These are phyloP conservation scores for Camponotus fellah DNA, from an alignment of 2,888 invertebrate species.

Conservation along the genomic window DNA sequence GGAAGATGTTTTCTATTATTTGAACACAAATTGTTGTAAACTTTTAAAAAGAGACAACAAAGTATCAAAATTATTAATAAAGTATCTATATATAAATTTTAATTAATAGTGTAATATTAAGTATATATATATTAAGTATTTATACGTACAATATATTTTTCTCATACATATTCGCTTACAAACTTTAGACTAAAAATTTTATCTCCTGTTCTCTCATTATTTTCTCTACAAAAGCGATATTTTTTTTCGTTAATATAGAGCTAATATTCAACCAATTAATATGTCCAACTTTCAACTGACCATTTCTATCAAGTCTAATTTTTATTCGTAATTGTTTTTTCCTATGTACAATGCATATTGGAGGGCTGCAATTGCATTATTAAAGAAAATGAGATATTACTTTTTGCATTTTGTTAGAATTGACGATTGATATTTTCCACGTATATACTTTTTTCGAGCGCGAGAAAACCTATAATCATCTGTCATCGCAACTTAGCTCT, in stretches of 20 bases:
- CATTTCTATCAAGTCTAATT: neutral
- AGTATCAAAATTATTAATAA: neutral
- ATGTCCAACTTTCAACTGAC: neutral
- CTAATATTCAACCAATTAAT: conserved; percentile 23
- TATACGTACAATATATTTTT: neutral
- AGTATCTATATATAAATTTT: neutral
- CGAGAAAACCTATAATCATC: conserved; percentile 4
- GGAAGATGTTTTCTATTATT: too few relatives aligned
- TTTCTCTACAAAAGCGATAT: neutral
- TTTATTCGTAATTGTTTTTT: neutral
- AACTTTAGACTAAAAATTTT: neutral
- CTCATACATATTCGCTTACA: neutral
- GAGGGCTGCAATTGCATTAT: neutral
- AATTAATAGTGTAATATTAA: neutral
- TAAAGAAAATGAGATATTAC: conserved; percentile 7
- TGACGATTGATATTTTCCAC: conserved; percentile 14
- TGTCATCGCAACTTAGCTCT: conserved; percentile 18
- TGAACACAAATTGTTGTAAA: neutral
- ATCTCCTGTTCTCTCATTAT: neutral
- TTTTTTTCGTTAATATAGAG: neutral
- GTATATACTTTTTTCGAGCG: neutral
- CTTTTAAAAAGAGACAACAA: neutral
- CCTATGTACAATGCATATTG: neutral
- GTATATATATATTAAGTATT: neutral
- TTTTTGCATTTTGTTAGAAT: neutral